These are phyloP conservation scores for Nothocercus nigrocapillus DNA, from an alignment of 2,113 vertebrate genomes.

Conservation along the genomic window DNA sequence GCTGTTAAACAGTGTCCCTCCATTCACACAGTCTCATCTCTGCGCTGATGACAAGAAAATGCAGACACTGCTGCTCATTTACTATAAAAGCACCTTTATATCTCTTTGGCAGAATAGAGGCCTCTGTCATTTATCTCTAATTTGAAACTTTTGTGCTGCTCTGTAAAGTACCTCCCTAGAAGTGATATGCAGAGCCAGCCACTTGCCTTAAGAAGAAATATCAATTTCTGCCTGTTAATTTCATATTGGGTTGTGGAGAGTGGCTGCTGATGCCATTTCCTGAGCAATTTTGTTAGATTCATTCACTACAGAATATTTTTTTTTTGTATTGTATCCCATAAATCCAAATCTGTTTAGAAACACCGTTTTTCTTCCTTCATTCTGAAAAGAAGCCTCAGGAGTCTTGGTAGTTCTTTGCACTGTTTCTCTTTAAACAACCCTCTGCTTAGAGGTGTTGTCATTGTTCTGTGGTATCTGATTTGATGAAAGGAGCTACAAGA, in stretches of 20 bases:
- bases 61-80: background rate
- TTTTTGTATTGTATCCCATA: rapidly evolving
- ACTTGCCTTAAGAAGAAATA: background rate
- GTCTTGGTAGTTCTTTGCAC: background rate
- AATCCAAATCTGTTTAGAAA: background rate
- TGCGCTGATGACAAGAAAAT: background rate
- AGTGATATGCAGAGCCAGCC: background rate
- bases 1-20: rapidly evolving
- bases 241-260: rapidly evolving
- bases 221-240: background rate
- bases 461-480: background rate
- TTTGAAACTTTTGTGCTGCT: background rate
- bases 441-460: background rate
- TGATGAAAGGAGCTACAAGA: background rate
- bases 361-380: too few relatives aligned
- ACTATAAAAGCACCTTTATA: background rate
- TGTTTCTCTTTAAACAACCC: background rate
- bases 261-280: background rate
- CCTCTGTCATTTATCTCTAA: background rate
- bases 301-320: background rate
- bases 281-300: background rate
- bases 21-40: background rate
- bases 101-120: background rate
- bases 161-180: background rate
- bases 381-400: background rate